Evolutionary conservation across 2,113 vertebrate genomes (phyloP).

Genomic region (Scortum barcoo): DNA sequence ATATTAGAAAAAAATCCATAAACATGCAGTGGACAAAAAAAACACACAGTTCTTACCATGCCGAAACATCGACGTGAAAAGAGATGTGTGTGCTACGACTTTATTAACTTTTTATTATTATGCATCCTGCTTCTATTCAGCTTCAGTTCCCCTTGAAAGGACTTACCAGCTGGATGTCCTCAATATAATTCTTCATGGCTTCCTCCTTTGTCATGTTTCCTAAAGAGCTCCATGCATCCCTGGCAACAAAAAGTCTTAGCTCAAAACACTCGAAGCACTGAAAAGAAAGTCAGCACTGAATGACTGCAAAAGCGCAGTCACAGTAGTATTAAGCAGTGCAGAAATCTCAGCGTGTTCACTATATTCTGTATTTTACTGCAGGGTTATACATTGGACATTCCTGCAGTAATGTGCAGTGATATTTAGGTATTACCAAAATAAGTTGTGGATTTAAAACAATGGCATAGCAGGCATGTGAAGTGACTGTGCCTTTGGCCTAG

Average conservation of each 20-base stretch:
- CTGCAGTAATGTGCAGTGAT: not conserved
- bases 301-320: not conserved
- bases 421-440: not conserved
- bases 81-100: not conserved
- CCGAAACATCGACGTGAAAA: not conserved
- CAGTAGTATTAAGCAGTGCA: not conserved
- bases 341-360: not conserved
- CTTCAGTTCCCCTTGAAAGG: conserved; percentile 31
- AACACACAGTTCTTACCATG: not conserved
- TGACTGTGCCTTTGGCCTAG: not conserved
- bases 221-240: conserved; percentile 95
- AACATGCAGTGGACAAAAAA: not conserved
- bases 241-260: conserved; percentile 74
- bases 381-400: not conserved
- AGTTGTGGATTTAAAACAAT: not conserved
- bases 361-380: not conserved
- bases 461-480: not conserved
- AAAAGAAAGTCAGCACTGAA: conserved; percentile 1
- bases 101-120: conserved; percentile 16
- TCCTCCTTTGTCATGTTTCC: conserved; percentile 95
- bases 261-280: conserved; percentile 13
- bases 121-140: conserved; percentile 6
- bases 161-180: conserved; percentile 96
- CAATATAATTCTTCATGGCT: conserved; percentile 96
- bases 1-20: not conserved